Conservation (phyloP, 53 echinoderm and acorn worm genomes). For the Glandiceps talaboti region DNA sequence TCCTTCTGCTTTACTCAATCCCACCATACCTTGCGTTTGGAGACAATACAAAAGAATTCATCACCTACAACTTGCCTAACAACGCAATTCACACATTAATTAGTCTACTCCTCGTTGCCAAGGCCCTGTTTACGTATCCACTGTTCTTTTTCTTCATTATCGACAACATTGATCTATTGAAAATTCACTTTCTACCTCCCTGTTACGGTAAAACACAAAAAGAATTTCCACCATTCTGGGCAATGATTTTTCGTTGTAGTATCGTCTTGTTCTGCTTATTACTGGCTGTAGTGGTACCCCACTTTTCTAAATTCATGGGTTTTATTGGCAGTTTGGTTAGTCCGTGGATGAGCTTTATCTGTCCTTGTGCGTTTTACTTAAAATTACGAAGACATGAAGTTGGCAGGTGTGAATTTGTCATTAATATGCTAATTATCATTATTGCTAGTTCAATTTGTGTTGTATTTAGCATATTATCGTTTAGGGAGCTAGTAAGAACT, state of each 20-base stretch:
- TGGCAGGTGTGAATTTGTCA: neutral
- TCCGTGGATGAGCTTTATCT: constrained; percentile 15
- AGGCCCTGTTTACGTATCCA: constrained; percentile 8
- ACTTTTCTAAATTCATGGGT: constrained; percentile 10
- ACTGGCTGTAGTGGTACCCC: constrained; percentile 5
- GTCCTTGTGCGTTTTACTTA: constrained; percentile 6
- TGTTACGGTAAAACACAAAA: constrained; percentile 7
- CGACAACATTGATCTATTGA: constrained; percentile 6
- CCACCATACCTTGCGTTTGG: constrained; percentile 10
- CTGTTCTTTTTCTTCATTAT: constrained; percentile 8
- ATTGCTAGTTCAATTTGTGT: constrained; percentile 6
- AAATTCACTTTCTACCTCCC: neutral
- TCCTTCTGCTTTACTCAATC: constrained; percentile 8
- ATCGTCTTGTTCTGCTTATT: constrained; percentile 4
- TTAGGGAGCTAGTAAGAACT: neutral
- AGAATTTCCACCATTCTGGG: constrained; percentile 5
- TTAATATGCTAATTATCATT: constrained; percentile 1
- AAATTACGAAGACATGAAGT: neutral
- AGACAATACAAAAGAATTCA: constrained; percentile 3
- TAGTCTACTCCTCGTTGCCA: constrained; percentile 4
- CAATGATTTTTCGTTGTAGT: constrained; percentile 3
- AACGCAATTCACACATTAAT: neutral
- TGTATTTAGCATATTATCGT: neutral
- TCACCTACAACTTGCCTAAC: constrained; percentile 2
- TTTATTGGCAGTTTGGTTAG: constrained; percentile 12